Percentiles rank a stretch among this genome's conserved stretches.
Evolutionary conservation across 2,113 vertebrate genomes (phyloP).

Genomic region (Microcebus ravelobensis): DNA sequence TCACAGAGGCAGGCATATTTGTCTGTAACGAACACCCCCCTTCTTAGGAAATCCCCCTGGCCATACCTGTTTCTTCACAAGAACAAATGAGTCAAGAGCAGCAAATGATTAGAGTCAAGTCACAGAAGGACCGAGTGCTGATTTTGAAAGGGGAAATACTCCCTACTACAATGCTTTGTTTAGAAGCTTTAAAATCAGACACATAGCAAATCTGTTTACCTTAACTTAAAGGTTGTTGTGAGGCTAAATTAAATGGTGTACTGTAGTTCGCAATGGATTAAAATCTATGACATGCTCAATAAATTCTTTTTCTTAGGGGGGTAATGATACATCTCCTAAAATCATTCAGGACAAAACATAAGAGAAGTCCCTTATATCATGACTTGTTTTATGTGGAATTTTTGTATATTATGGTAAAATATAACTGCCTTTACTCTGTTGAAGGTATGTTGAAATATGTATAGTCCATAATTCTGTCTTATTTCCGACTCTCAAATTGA

Average conservation of each 20-base stretch:
- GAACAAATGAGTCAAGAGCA: slow-evolving; percentile 39
- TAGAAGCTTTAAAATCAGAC: slow-evolving; percentile 13
- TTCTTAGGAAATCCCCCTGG: slow-evolving; percentile 48
- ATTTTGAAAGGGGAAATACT: slow-evolving; percentile 4
- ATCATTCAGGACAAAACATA: background rate
- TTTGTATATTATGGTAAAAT: background rate
- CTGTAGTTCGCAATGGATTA: background rate
- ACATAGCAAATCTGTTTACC: background rate
- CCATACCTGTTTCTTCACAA: background rate
- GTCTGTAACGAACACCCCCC: slow-evolving; percentile 38
- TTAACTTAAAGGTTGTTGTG: background rate
- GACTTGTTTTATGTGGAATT: background rate
- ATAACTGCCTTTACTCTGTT: background rate
- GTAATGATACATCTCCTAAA: background rate
- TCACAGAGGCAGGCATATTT: slow-evolving; percentile 21
- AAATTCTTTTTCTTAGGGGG: background rate
- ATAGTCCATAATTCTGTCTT: background rate
- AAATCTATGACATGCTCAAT: background rate
- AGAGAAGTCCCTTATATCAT: background rate
- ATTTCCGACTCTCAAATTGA: background rate
- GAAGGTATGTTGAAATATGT: background rate
- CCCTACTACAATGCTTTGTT: background rate
- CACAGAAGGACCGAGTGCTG: background rate
- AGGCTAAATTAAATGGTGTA: background rate
- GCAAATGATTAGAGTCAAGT: slow-evolving; percentile 23